Percentiles rank a stretch among this genome's conserved stretches.
Evolutionary conservation across 2,113 vertebrate species (phyloP).

Genomic region (Apeltes quadracus): DNA sequence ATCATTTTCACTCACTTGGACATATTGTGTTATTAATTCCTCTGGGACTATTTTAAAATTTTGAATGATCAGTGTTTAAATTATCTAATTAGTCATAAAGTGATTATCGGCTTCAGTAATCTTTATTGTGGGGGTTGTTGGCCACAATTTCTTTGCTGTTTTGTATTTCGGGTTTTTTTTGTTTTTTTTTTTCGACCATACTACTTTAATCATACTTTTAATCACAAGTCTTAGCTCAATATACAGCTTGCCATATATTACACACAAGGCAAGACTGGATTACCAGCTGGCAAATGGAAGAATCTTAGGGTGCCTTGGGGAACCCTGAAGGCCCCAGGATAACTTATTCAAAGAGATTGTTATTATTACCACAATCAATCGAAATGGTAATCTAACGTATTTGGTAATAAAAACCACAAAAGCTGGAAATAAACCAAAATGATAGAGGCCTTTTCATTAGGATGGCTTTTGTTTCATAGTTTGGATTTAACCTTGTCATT

Average conservation of each 20-base stretch:
- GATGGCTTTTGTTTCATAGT: background rate
- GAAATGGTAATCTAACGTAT: no score
- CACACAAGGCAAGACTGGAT: background rate
- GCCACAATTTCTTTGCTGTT: background rate
- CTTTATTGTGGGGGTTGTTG: background rate
- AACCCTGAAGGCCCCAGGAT: background rate
- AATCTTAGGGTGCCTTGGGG: background rate
- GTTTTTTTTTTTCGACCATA: background rate
- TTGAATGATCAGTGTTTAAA: background rate
- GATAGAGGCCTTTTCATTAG: background rate
- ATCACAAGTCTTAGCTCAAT: background rate
- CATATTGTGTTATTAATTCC: background rate
- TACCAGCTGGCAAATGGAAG: background rate
- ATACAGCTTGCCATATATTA: background rate
- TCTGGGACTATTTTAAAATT: background rate
- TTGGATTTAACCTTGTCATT: background rate
- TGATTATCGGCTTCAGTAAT: background rate
- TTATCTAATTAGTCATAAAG: constrained; percentile 7
- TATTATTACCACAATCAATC: no score
- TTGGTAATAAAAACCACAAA: background rate
- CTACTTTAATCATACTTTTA: background rate
- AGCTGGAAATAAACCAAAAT: background rate
- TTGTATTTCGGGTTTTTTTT: background rate
- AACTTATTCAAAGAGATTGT: background rate
- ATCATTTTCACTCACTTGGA: background rate